Base-by-base conservation (phyloP, 2,797 vertebrate species). In the Naso thynnoides region DNA sequence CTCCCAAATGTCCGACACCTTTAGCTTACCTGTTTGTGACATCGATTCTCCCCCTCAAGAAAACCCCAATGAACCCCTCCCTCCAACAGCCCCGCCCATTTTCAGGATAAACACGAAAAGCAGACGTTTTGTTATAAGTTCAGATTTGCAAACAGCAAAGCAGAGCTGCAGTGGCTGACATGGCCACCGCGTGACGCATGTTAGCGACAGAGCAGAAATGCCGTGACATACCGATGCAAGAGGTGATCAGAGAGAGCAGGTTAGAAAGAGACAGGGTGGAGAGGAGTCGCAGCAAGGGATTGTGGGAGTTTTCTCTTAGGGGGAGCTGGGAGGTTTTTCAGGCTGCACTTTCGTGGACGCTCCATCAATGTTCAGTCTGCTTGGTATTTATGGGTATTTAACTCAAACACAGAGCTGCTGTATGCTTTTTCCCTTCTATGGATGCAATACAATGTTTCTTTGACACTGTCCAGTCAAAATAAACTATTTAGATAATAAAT, bases 91-190 rank as follows among this genome's bases (percentile, higher is more conserved):
- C 69, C 62, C 76, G 0, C 39, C 57, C 72, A 38, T 42, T 74
- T 77, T 92, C 94, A 95, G 94, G 94, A 95, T 95, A 95, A 95
- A 94, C 94, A 79, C 77, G 67, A 88, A 78, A 90, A 90, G 89
- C 79, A 55, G 50, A 88, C 77, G 74, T 73, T 84, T 63, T 47
- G 77, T 81, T 70, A 65, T 23, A 52, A 27, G 57, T 11, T 68
- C 54, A 87, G 36, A 44, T 50, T 33, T 21, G 50, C 48, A 73
- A 66, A 81, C 67, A 78, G 70, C 63, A 19, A 89, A 86, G 86
- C 87, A 81, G 73, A 83, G 91, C 89, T 84, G 89, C 83, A 44
- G 70, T 24, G 69, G 86, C 89, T 83, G 72, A 78, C 86, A 86
- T 84, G 90, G 55, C 91, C 91, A 87, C 70, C 41, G 7, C 82